Base-by-base conservation (phyloP, 2,797 vertebrate species). In the Myotis daubentonii region DNA sequence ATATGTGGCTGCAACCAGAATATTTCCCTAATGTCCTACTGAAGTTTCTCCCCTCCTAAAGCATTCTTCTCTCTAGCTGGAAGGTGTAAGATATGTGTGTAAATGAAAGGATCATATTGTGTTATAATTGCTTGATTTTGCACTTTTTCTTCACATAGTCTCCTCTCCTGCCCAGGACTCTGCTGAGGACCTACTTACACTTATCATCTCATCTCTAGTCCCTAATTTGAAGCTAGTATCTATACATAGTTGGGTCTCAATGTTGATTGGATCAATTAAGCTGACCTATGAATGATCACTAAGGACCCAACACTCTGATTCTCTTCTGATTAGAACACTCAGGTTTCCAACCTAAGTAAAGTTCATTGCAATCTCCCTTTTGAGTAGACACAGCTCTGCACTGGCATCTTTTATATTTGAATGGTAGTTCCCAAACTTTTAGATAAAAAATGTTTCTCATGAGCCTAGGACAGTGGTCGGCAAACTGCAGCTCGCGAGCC, bases 381-480 rank as follows among this genome's bases (percentile, higher is more conserved):
- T 71, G 28, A 81, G 38, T 33, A 60, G 66, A 28, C 83, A 81
- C 2, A n/a, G 36, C 23, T 93, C 33, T 70, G 15, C 70, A 82
- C 28, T 57, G 23, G n/a, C 8, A 47, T 75, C 53, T 65, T 20
- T 55, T 76, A 71, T 81, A 57, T 65, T 44, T 66, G 80, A 81
- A 79, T 49, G 36, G 30, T 68, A 20, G 2, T 47, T 87, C 22
- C 33, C 47, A 80, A 71, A 86, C 30, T 55, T 81, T 82, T 86
- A 76, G 60, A 44, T 41, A 86, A 76, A 94, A 89, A 66, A 76
- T 82, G n/a, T 87, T 60, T 62, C 57, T 89, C 51, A 15, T 13
- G 47, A 55, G 47, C 6, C 23, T 85, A 17, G 25, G 9, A 55
- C 62, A 65, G 41, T 44, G 9, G 41, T 44, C 41, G 0, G 41